Evolutionary conservation across 2,797 vertebrate species (phyloP), one percentile per base, ranked within the genome.

Genomic region (Megaceryle alcyon): DNA sequence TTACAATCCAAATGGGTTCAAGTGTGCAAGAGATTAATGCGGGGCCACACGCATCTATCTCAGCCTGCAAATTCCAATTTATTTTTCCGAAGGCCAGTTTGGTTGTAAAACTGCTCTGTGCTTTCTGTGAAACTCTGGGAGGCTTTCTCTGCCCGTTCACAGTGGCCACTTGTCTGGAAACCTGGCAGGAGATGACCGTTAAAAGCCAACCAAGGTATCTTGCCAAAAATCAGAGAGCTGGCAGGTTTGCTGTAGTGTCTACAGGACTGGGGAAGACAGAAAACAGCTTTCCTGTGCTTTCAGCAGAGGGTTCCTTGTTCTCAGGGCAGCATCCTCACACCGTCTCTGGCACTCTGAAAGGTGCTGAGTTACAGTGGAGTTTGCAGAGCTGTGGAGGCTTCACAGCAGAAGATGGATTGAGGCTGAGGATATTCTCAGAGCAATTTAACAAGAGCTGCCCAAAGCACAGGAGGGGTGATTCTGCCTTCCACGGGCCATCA

Each of bases 241-340:
- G 73, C 73, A 63, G 69, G 73, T 60, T 59, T 44, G 56, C 72
- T 75, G 66, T 29, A 35, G 28, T 0, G 25, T 37, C 35, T 59
- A 4, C 31, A 16, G 0, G 1, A 33, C 26, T 0, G 6, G 7
- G 0, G 1, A 46, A 46, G 6, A 10, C 63, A 82, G 80, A 51
- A 73, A 69, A 77, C 22, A 35, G 69, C 33, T 59, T 33, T 53
- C 60, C n/a, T 48, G 20, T 3, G 1, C 65, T 59, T 33, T 18
- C 12, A 82, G 83, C 65, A 82, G 70, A 78, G 49, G 44, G 44
- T 49, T 31, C 61, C 51, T 84, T 59, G 35, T 87, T 56, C 4
- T 0, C 60, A 43, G 56, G 49, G 33, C 78, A 63, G 14, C 33
- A 31, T 85, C 76, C 84, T 51, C 8, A 0, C 1, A 0, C 23